A percentile compares a stretch with the other conserved stretches of the same genome.
Conservation (phyloP, 2,113 vertebrate genomes). For the Camelus bactrianus region DNA sequence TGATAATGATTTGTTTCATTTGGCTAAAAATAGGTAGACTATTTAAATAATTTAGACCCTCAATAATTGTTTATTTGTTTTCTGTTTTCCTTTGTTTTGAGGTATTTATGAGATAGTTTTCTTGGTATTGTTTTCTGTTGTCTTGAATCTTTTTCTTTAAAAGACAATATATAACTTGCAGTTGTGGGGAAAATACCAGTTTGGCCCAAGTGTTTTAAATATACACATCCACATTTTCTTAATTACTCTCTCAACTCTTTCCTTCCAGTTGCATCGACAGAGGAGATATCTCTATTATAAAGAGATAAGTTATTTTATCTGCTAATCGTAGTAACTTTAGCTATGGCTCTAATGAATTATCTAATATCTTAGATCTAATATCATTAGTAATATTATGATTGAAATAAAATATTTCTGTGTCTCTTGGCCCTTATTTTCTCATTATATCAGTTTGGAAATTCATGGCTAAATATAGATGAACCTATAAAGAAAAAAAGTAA, state of each 20-base stretch:
- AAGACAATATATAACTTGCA: background rate
- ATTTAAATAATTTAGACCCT: background rate
- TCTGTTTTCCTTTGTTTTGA: conserved; percentile 33
- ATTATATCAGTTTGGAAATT: background rate
- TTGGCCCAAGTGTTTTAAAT: conserved; percentile 21
- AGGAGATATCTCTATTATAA: background rate
- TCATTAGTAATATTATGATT: background rate
- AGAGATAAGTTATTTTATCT: background rate
- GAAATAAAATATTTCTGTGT: background rate
- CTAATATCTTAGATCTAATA: background rate
- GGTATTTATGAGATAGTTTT: background rate
- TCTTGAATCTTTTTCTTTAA: conserved; percentile 48
- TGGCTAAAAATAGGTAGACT: background rate
- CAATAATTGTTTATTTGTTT: background rate
- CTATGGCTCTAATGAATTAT: background rate
- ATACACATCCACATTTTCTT: background rate
- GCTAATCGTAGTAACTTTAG: background rate
- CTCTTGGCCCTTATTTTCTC: background rate
- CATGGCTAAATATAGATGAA: background rate
- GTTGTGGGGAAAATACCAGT: background rate
- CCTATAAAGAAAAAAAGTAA: background rate
- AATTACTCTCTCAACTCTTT: conserved; percentile 17
- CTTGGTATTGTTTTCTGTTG: background rate
- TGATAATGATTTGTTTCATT: conserved; percentile 41
- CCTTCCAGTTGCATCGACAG: background rate